These are phyloP conservation scores for Trichogramma pretiosum DNA, from an alignment of 1,140 invertebrate species.

Conservation along the genomic window DNA sequence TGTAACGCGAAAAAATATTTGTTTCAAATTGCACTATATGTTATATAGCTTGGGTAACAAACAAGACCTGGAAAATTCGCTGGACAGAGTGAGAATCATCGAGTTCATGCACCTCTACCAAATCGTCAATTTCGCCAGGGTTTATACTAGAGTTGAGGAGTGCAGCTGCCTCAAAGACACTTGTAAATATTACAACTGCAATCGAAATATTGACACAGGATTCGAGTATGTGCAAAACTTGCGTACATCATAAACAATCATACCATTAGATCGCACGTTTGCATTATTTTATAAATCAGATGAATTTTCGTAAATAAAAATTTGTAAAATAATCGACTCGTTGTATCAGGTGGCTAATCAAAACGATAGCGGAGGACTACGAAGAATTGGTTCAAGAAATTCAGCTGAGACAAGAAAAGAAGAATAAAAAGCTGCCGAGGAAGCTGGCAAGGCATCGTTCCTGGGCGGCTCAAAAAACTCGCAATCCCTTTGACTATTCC, in stretches of 20 bases:
- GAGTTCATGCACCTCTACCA: slow-evolving; percentile 10
- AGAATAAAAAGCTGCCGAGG: background rate
- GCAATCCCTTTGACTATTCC: slow-evolving; percentile 6
- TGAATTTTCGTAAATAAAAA: background rate
- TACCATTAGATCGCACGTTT: background rate
- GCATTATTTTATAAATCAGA: background rate
- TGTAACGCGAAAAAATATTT: too few relatives aligned
- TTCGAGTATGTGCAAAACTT: slow-evolving; percentile 10
- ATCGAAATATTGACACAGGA: slow-evolving; percentile 12
- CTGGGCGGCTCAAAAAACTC: slow-evolving; percentile 1
- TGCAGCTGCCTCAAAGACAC: slow-evolving; percentile 12
- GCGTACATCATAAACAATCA: background rate
- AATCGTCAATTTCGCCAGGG: slow-evolving; percentile 13
- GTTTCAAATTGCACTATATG: background rate
- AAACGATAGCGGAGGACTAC: background rate
- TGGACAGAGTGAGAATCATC: slow-evolving; percentile 6
- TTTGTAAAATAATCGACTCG: background rate
- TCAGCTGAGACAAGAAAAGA: background rate
- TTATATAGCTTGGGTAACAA: slow-evolving; percentile 15
- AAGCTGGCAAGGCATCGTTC: background rate
- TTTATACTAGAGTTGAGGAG: slow-evolving; percentile 13
- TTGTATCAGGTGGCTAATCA: slow-evolving; percentile 10
- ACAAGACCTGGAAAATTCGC: slow-evolving; percentile 3
- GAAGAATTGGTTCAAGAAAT: background rate
- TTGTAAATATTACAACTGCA: slow-evolving; percentile 9